Base-by-base conservation (phyloP, 2,888 invertebrate genomes). In the Caprella mutica region DNA sequence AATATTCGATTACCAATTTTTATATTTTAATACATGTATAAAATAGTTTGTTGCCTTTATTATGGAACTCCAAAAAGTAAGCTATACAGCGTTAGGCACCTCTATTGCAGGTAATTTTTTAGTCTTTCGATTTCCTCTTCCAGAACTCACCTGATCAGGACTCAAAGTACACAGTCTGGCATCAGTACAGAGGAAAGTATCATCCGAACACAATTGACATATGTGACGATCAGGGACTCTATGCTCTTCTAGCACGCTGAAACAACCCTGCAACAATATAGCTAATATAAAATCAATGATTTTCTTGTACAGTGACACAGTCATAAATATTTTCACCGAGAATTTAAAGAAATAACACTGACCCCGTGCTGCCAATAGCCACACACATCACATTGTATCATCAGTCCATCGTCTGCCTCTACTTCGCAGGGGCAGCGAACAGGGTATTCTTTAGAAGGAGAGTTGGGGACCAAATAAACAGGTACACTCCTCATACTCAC, bases 371-470 rank as follows among this genome's bases (percentile, higher is more conserved):
- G 73, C 73, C 73, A 74, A 55, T 65, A 67, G 38, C 68, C 68
- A 64, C 74, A 74, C 2, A 67, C 57, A 42, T 68, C 69, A 68
- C 74, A 74, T 55, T 71, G 66, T n/a, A 74, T 68, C 74, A 74
- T 73, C 63, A 74, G 65, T 3, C 72, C 73, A 68, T 73, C 72
- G 66, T 73, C 72, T 70, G 71, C 50, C 24, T 56, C 23, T 2
- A 60, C 62, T 12, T 51, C 48, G 52, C 66, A 67, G 6, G 61
- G 55, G 21, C 67, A 67, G 5, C 57, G 51, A 23, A 66, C 66
- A n/a, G 54, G 58, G 26, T 54, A 59, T 12, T 56, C 59, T 8
- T 23, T 26, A 24, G 33, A 56, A 43, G 35, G 46, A 21, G 19
- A 21, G 14, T 27, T 55, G 26, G 53, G 53, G 1, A 40, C 56